phyloP scores from a whole-genome alignment of 2,888 invertebrate genomes.

The Tricholauxania praeusta region DNA sequence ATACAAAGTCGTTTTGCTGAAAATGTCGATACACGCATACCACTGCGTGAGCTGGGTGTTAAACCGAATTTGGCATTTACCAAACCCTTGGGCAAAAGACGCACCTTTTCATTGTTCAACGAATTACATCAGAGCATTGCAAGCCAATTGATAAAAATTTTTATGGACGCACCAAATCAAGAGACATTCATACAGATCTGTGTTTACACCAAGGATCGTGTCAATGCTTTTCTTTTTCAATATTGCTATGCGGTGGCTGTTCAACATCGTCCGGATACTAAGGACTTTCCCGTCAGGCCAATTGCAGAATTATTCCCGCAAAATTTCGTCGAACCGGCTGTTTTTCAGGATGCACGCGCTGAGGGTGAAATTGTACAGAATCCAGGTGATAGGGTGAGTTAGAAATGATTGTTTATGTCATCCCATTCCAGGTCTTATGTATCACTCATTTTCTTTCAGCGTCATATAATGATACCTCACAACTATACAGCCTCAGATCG shows the following conservation, averaged over 20 bases:
- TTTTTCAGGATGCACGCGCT: conserved; percentile 78
- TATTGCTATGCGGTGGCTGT: conserved; percentile 83
- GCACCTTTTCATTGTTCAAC: conserved; percentile 79
- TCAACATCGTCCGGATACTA: conserved; percentile 71
- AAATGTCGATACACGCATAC: conserved; percentile 59
- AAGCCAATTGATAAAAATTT: conserved; percentile 76
- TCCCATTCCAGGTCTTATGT: not conserved
- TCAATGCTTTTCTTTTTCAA: conserved; percentile 86
- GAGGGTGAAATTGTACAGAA: conserved; percentile 74
- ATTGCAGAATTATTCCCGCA: conserved; percentile 85
- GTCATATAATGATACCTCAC: conserved; percentile 74
- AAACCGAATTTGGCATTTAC: conserved; percentile 62
- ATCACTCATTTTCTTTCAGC: conserved; percentile 38
- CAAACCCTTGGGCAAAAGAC: conserved; percentile 50
- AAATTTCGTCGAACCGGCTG: conserved; percentile 82
- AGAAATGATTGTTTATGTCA: not conserved
- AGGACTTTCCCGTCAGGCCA: conserved; percentile 77
- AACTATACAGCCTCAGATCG: conserved; percentile 81
- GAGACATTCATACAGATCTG: conserved; percentile 78
- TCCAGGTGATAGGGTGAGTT: conserved; percentile 67
- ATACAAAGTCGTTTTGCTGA: conserved; percentile 60
- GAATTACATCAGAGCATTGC: conserved; percentile 80
- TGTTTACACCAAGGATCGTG: conserved; percentile 74
- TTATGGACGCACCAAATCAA: conserved; percentile 73
- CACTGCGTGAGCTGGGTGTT: conserved; percentile 56